phyloP scores from a whole-genome alignment of 1,140 invertebrate species.

The Pseudomyrmex pallidus region DNA sequence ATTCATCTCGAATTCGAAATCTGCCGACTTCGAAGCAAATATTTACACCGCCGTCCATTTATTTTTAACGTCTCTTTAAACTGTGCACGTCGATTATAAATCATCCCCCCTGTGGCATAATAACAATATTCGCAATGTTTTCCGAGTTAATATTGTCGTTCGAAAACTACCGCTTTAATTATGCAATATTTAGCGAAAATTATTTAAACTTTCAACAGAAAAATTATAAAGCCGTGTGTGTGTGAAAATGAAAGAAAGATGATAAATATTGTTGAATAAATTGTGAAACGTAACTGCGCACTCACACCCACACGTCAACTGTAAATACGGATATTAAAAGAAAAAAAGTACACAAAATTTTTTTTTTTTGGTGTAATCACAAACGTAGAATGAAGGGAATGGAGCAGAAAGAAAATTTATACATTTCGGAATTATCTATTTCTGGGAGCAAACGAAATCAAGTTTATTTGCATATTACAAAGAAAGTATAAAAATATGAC shows the following conservation, averaged over 20 bases:
- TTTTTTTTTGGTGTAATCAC: neutral
- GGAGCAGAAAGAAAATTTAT: neutral
- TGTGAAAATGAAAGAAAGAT: too few relatives aligned
- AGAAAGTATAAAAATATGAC: constrained; percentile 36
- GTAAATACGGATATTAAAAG: too few relatives aligned
- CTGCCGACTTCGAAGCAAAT: constrained; percentile 31
- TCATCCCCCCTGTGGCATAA: neutral
- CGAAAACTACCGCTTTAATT: constrained; percentile 13
- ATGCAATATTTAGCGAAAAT: neutral
- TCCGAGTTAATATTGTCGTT: constrained; percentile 10
- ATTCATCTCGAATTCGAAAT: constrained; percentile 26
- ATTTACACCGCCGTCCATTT: constrained; percentile 48
- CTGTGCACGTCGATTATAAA: constrained; percentile 4
- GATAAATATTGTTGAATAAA: too few relatives aligned
- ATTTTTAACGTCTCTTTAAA: constrained; percentile 49
- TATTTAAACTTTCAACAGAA: neutral
- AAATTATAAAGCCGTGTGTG: too few relatives aligned
- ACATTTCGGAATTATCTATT: neutral
- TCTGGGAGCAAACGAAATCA: neutral
- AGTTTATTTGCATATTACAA: constrained; percentile 41
- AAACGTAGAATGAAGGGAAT: neutral
- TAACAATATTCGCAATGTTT: constrained; percentile 11
- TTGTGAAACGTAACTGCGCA: too few relatives aligned
- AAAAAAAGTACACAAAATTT: neutral
- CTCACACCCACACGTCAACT: too few relatives aligned